phyloP scores from a whole-genome alignment of 1,140 invertebrate genomes.

The Coptotermes formosanus region DNA sequence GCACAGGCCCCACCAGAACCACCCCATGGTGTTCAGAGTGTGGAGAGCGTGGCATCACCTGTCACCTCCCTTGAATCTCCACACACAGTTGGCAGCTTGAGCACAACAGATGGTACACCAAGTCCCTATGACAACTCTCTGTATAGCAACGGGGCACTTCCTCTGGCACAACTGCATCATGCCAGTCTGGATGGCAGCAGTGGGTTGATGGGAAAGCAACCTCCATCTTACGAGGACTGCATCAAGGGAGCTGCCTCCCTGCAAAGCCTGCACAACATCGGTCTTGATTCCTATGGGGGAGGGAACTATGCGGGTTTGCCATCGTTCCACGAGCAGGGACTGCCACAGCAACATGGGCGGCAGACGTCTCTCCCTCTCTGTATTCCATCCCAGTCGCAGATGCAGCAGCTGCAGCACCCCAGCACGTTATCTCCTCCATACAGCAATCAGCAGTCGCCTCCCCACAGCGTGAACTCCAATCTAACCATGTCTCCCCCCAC shows the following conservation, averaged over 20 bases:
- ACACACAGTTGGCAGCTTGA: slow-evolving; percentile 50
- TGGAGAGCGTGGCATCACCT: slow-evolving; percentile 51
- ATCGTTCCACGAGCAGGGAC: slow-evolving; percentile 61
- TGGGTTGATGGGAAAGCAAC: slow-evolving; percentile 61
- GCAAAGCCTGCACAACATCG: slow-evolving; percentile 51
- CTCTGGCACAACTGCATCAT: slow-evolving; percentile 51
- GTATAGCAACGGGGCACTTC: slow-evolving; percentile 72
- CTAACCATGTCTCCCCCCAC: slow-evolving; percentile 76
- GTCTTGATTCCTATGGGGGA: slow-evolving; percentile 31
- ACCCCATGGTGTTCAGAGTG: slow-evolving; percentile 44
- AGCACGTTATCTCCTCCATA: slow-evolving; percentile 73
- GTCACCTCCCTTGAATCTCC: slow-evolving; percentile 56
- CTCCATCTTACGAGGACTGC: slow-evolving; percentile 85
- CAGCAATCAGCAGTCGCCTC: slow-evolving; percentile 76
- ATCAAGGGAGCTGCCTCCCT: slow-evolving; percentile 63
- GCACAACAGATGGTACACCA: slow-evolving; percentile 51
- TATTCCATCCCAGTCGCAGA: slow-evolving; percentile 35
- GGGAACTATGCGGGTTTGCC: slow-evolving; percentile 44
- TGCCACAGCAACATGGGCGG: slow-evolving; percentile 54
- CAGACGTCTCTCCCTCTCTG: slow-evolving; percentile 44
- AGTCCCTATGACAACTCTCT: slow-evolving; percentile 77
- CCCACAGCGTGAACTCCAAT: slow-evolving; percentile 75
- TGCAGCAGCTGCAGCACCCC: slow-evolving; percentile 44
- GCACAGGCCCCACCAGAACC: slow-evolving; percentile 48
- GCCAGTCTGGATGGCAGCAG: slow-evolving; percentile 54